Evolutionary conservation across 2,797 vertebrate species (phyloP).

Genomic region (Melopsittacus undulatus): DNA sequence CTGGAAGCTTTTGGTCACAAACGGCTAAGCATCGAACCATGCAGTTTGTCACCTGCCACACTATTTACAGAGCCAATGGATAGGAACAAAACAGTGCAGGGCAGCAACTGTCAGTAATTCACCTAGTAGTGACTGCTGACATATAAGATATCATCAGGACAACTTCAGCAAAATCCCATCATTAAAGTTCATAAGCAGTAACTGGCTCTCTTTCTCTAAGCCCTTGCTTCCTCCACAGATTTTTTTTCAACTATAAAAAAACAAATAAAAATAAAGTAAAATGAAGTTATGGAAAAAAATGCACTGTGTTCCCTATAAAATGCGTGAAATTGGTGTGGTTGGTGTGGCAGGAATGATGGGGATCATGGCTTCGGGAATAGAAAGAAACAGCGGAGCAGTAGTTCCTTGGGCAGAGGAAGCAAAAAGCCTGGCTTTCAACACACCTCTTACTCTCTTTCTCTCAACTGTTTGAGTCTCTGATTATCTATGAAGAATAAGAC

Average conservation of each 20-base stretch:
- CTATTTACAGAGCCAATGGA: slow-evolving; percentile 2
- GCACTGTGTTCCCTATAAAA: not conserved
- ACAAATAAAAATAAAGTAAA: not conserved
- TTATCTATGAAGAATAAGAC: not conserved
- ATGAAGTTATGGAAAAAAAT: not conserved
- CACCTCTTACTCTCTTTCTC: not conserved
- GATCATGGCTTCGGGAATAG: not conserved
- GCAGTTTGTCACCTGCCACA: not conserved
- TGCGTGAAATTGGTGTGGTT: not conserved
- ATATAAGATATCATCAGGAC: not conserved
- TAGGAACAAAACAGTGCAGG: not conserved
- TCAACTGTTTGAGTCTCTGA: not conserved
- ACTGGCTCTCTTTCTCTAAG: not conserved
- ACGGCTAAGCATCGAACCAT: not conserved
- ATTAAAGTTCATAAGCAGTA: not conserved
- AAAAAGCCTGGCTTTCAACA: not conserved
- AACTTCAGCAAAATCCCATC: not conserved
- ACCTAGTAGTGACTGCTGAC: not conserved
- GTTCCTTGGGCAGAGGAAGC: not conserved
- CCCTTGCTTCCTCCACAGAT: not conserved
- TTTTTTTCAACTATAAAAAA: not conserved
- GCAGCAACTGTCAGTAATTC: not conserved
- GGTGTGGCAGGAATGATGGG: not conserved
- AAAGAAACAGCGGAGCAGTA: not conserved
- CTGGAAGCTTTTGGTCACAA: not conserved